Conservation (phyloP, 2,797 vertebrate genomes). For the Hyperoplus lanceolatus region DNA sequence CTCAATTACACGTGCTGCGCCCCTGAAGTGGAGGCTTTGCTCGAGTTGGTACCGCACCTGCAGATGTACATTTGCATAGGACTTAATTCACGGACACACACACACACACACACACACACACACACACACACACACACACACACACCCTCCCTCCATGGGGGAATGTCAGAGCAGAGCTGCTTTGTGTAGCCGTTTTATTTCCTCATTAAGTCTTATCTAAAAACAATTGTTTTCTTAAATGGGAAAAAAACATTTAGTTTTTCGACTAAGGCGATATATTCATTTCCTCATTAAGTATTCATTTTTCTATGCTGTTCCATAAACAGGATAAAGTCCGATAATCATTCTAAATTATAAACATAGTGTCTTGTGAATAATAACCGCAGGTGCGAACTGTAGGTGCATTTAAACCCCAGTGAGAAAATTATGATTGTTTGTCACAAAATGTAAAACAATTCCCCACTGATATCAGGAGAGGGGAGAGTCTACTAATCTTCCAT, state of each 20-base stretch:
- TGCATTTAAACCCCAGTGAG: too few species aligned
- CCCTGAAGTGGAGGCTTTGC: slow-evolving; percentile 19
- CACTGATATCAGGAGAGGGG: too few species aligned
- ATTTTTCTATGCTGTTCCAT: too few species aligned
- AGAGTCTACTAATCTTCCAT: too few species aligned
- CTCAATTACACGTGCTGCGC: slow-evolving; percentile 39
- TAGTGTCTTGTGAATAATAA: neutral
- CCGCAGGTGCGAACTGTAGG: too few species aligned
- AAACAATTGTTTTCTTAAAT: neutral
- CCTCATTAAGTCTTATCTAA: neutral
- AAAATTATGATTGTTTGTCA: too few species aligned
- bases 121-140: neutral
- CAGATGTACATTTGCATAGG: slow-evolving; percentile 19
- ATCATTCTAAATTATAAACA: neutral
- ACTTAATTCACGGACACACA: neutral
- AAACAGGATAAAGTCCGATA: too few species aligned
- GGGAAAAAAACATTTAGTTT: neutral
- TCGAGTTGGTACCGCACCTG: slow-evolving; percentile 4
- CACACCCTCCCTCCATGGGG: neutral
- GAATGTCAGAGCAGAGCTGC: slow-evolving; percentile 3
- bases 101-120: neutral
- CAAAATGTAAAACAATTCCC: too few species aligned
- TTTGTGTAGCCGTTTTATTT: neutral
- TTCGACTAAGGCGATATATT: neutral
- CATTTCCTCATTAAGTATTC: neutral